Evolutionary conservation across 2,113 vertebrate genomes (phyloP).

Genomic region (Dunckerocampus dactyliophorus): DNA sequence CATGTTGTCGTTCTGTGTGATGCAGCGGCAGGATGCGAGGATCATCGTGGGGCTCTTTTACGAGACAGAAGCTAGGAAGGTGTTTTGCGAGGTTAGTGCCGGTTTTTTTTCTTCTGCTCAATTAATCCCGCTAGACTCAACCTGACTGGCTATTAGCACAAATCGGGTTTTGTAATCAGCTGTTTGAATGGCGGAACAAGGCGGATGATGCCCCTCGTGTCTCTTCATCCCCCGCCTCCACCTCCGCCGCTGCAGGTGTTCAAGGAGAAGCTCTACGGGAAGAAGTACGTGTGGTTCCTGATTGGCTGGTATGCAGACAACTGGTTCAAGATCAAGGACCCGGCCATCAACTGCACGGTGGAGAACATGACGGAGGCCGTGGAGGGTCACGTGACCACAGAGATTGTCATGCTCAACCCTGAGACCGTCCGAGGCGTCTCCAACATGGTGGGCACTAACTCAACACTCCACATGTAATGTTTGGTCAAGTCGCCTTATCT

Average conservation of each 20-base stretch:
- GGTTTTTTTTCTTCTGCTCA: constrained; percentile 7
- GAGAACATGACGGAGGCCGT: constrained; percentile 94
- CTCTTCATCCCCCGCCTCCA: constrained; percentile 21
- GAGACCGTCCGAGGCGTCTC: constrained; percentile 91
- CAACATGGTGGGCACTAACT: constrained; percentile 79
- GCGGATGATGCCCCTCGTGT: constrained; percentile 29
- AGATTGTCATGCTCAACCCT: constrained; percentile 95
- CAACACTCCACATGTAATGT: not conserved
- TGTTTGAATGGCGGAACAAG: constrained; percentile 28
- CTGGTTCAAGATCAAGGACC: constrained; percentile 94
- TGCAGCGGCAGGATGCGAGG: constrained; percentile 87
- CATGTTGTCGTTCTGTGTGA: constrained; percentile 55
- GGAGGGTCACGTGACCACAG: constrained; percentile 92
- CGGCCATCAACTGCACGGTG: constrained; percentile 91
- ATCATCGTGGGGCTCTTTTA: constrained; percentile 97
- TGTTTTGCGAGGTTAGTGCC: constrained; percentile 88
- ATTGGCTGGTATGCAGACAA: constrained; percentile 97
- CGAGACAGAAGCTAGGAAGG: constrained; percentile 92
- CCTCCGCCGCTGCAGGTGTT: constrained; percentile 79
- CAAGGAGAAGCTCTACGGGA: constrained; percentile 93
- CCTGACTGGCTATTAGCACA: constrained; percentile 34
- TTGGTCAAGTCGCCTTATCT: no score
- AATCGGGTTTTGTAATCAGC: constrained; percentile 32
- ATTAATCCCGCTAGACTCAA: constrained; percentile 27
- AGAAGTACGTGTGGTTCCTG: constrained; percentile 95